Evolutionary conservation across 30 jellyfish, hydroid and myxozoan genomes (phyloP).

Genomic region (Aurelia aurita): DNA sequence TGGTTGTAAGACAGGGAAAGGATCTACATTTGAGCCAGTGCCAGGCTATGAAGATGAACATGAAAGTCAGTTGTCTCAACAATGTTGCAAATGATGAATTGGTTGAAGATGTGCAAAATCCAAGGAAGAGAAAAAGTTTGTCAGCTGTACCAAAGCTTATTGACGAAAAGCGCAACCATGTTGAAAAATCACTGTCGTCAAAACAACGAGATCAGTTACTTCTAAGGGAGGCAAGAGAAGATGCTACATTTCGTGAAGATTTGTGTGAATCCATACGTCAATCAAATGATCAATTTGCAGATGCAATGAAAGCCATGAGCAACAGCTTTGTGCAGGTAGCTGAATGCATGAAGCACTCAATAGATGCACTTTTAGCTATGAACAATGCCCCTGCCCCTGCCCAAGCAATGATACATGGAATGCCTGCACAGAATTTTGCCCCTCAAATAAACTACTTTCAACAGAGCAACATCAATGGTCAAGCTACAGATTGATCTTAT

Average conservation of each 20-base stretch:
- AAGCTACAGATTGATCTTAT: constrained; percentile 7
- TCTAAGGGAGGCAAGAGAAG: constrained; percentile 42
- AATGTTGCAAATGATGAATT: constrained; percentile 1
- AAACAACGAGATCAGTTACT: too few species aligned
- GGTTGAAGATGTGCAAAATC: constrained; percentile 21
- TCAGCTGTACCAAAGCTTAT: constrained; percentile 39
- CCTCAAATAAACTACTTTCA: background rate
- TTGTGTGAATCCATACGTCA: constrained; percentile 20
- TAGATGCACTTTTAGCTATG: constrained; percentile 9
- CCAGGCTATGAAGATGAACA: constrained; percentile 11
- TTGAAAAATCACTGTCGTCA: constrained; percentile 38
- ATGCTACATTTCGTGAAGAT: constrained; percentile 37
- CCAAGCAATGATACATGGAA: constrained; percentile 10
- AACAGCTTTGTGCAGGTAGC: constrained; percentile 18
- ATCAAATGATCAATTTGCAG: constrained; percentile 44
- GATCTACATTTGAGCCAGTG: constrained; percentile 25
- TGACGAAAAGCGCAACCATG: constrained; percentile 53
- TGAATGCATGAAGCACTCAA: constrained; percentile 9
- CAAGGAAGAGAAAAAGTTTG: constrained; percentile 12
- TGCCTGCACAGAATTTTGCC: background rate
- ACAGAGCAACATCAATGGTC: background rate
- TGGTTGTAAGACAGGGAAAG: constrained; percentile 50
- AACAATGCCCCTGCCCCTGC: background rate
- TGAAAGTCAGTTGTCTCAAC: background rate
- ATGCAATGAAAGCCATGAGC: constrained; percentile 17